Evolutionary conservation across 2,113 vertebrate species (phyloP).

Genomic region (Buteo buteo): DNA sequence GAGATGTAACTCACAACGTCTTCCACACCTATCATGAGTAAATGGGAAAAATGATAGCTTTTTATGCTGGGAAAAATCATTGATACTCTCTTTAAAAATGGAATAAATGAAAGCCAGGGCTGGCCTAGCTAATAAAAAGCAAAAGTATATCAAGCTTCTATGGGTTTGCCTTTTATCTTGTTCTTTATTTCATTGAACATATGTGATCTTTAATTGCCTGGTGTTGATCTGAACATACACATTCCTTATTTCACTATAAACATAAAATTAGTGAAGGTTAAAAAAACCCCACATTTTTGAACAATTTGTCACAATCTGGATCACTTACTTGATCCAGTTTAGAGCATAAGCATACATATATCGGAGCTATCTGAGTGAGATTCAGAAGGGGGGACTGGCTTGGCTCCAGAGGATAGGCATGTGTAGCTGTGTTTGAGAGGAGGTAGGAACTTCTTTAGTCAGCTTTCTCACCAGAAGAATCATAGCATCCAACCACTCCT

Average conservation of each 20-base stretch:
- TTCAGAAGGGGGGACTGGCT: background rate
- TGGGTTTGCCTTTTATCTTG: background rate
- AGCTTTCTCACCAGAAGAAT: background rate
- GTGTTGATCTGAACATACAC: background rate
- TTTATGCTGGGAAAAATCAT: background rate
- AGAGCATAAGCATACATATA: background rate
- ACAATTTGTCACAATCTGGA: background rate
- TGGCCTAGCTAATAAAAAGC: background rate
- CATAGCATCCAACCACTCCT: background rate
- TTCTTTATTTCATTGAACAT: background rate
- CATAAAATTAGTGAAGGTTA: background rate
- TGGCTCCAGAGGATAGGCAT: background rate
- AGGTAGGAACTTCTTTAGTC: background rate
- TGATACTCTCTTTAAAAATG: background rate
- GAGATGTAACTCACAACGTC: background rate
- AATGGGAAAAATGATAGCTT: background rate
- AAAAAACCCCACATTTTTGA: accelerated
- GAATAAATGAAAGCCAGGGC: background rate
- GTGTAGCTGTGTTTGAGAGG: background rate
- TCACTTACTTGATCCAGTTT: background rate
- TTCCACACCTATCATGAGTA: background rate
- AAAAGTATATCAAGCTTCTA: background rate
- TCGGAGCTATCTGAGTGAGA: background rate
- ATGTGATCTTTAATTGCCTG: background rate
- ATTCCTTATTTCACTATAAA: background rate